These are phyloP conservation scores for Leptonema lineaticorne DNA, from an alignment of 1,140 invertebrate species.

Conservation along the genomic window DNA sequence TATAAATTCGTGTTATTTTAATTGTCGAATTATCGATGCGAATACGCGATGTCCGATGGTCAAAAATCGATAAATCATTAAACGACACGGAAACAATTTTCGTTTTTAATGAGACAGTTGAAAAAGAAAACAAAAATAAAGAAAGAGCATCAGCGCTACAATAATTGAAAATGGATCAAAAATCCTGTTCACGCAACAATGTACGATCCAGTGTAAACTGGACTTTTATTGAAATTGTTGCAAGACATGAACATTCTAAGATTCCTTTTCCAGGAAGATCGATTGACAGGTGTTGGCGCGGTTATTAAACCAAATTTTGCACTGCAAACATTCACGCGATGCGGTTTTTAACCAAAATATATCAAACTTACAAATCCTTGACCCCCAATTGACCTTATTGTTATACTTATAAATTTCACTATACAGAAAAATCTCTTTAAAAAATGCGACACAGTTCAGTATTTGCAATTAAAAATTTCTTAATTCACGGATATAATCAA, in stretches of 20 bases:
- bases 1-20: no score
- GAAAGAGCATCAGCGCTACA: neutral
- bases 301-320: neutral
- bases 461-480: no score
- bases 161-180: conserved; percentile 1
- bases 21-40: no score
- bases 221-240: neutral
- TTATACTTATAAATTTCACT: no score
- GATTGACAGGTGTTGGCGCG: conserved; percentile 11
- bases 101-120: neutral
- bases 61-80: no score
- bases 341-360: neutral
- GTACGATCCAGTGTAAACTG: neutral
- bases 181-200: neutral
- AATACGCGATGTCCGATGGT: no score
- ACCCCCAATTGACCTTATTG: no score
- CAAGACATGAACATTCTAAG: neutral
- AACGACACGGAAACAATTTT: neutral
- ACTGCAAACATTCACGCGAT: neutral
- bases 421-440: no score
- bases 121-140: no score
- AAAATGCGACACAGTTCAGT: no score
- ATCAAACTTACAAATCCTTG: no score
- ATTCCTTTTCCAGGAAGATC: neutral
- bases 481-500: no score